Percentiles rank a stretch among this genome's conserved stretches.
Conservation (phyloP, 2,797 vertebrate genomes). For the Brachyrhaphis roseni region DNA sequence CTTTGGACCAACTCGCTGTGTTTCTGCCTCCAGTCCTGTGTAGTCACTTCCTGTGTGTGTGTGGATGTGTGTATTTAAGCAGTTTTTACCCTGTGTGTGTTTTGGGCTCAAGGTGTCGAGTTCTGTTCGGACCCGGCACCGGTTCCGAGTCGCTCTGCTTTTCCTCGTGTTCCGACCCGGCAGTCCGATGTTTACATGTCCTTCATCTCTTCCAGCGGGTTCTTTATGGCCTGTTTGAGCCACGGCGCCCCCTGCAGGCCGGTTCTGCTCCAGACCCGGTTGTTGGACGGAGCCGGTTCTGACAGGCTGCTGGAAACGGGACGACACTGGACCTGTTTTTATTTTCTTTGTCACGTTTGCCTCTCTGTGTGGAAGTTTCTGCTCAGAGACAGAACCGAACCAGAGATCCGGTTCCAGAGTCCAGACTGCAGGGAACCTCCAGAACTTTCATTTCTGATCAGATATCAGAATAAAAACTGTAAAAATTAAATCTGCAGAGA, state of each 20-base stretch:
- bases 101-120: neutral
- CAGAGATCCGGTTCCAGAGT: neutral
- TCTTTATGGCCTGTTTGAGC: neutral
- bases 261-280: neutral
- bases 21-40: constrained; percentile 48
- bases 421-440: neutral
- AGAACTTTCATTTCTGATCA: neutral
- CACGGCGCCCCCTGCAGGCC: neutral
- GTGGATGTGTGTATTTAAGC: constrained; percentile 23
- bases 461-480: neutral
- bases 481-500: neutral
- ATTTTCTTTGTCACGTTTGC: neutral
- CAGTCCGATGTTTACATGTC: constrained; percentile 1
- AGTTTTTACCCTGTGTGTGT: neutral
- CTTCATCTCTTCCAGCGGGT: neutral
- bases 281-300: neutral
- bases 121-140: neutral
- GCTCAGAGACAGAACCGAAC: neutral
- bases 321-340: neutral
- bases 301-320: neutral
- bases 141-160: neutral
- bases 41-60: neutral
- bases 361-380: neutral
- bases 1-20: constrained; percentile 77
- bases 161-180: neutral